Percentiles rank a stretch among this genome's conserved stretches.
Evolutionary conservation across 92 coral and sea anemone genomes (phyloP).

Genomic region (Chrysogorgia sp.): DNA sequence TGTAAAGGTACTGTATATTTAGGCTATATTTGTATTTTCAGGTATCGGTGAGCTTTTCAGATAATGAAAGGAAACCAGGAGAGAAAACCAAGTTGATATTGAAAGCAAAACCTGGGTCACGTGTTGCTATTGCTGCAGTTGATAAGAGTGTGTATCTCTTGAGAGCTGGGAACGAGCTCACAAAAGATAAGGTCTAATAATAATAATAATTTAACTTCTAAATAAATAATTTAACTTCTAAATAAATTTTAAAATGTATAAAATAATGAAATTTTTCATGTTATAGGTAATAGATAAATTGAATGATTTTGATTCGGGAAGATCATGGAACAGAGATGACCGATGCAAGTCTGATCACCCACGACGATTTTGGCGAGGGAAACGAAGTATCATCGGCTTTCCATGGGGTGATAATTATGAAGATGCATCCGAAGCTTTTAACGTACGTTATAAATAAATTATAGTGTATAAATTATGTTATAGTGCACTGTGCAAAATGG

Average conservation of each 20-base stretch:
- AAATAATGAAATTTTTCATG: not conserved
- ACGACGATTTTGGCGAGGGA: constrained; percentile 31
- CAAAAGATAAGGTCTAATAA: constrained; percentile 57
- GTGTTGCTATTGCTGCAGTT: constrained; percentile 88
- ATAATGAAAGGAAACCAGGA: constrained; percentile 81
- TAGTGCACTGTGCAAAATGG: no score
- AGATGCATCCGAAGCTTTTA: constrained; percentile 77
- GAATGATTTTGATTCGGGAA: not conserved
- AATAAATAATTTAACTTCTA: not conserved
- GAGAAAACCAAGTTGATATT: constrained; percentile 70
- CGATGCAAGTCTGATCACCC: constrained; percentile 5
- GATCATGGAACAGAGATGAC: not conserved
- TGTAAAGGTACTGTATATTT: no score
- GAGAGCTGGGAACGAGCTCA: constrained; percentile 77
- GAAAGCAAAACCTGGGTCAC: constrained; percentile 85
- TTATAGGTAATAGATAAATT: not conserved
- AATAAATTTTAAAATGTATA: not conserved
- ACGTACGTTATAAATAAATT: constrained; percentile 49
- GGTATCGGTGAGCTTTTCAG: constrained; percentile 75
- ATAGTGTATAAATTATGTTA: not conserved
- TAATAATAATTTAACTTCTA: not conserved
- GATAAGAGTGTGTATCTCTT: constrained; percentile 88
- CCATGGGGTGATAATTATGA: constrained; percentile 12
- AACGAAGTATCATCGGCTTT: constrained; percentile 38
- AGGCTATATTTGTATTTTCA: not conserved